Conservation (phyloP, 2,113 vertebrate genomes). For the Atlantisia rogersi region DNA sequence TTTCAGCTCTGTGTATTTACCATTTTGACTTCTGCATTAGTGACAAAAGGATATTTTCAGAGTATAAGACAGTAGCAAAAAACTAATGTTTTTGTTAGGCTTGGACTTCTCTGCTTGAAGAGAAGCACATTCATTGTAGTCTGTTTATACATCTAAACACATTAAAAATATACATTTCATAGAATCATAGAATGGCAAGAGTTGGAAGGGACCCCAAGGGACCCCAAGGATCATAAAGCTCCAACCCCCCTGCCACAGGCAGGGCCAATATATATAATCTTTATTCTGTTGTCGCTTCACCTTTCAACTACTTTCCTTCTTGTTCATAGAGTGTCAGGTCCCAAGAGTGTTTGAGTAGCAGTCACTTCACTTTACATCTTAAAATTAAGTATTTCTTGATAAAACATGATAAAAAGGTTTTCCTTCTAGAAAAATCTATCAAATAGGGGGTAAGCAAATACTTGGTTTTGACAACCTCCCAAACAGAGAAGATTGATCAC, state of each 20-base stretch:
- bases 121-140: background rate
- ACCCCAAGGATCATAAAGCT: too few species aligned
- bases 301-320: background rate
- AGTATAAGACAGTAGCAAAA: background rate
- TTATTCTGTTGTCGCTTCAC: background rate
- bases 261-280: background rate
- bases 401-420: background rate
- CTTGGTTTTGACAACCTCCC: background rate
- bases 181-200: too few species aligned
- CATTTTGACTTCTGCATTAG: background rate
- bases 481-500: background rate
- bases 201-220: too few species aligned
- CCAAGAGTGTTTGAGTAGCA: background rate
- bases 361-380: background rate
- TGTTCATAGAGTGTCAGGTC: background rate
- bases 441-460: background rate
- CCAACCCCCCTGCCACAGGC: too few species aligned
- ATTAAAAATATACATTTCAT: background rate
- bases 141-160: background rate
- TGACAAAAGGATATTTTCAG: background rate
- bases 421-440: background rate
- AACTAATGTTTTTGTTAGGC: background rate
- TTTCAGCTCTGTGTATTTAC: background rate
- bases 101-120: background rate
- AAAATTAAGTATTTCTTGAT: accelerated